A percentile compares a stretch with the other conserved stretches of the same genome.
These are phyloP conservation scores for Ctenomys sociabilis DNA, from an alignment of 2,113 vertebrate species.

Conservation along the genomic window DNA sequence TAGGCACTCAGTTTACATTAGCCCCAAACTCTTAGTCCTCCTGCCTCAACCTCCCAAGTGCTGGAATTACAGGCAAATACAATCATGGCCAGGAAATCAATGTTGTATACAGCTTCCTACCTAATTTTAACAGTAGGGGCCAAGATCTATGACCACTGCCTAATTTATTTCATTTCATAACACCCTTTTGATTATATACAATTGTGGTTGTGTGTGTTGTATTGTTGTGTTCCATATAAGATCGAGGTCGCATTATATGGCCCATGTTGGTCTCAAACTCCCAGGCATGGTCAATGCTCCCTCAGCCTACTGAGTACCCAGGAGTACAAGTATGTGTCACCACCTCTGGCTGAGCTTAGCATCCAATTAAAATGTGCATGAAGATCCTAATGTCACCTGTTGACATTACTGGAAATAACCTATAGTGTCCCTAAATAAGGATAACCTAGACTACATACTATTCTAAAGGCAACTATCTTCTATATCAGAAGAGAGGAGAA, in stretches of 20 bases:
- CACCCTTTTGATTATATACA: neutral
- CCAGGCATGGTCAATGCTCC: neutral
- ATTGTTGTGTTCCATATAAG: neutral
- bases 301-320: neutral
- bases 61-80: neutral
- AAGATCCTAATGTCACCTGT: neutral
- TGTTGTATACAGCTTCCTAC: neutral
- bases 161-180: conserved; percentile 52
- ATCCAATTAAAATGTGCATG: conserved; percentile 24
- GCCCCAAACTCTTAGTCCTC: neutral
- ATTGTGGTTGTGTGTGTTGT: neutral
- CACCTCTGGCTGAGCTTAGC: neutral
- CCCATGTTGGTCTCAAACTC: neutral
- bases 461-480: neutral
- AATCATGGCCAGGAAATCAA: neutral
- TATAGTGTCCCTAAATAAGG: neutral
- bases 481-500: conserved; percentile 33
- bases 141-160: neutral
- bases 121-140: neutral
- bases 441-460: neutral
- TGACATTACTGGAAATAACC: neutral
- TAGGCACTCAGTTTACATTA: neutral
- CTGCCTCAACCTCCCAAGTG: neutral
- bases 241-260: neutral
- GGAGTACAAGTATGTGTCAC: neutral